Percentiles rank a stretch among this genome's conserved stretches.
Evolutionary conservation across 2,113 vertebrate genomes (phyloP).

Genomic region (Phyllostomus discolor): DNA sequence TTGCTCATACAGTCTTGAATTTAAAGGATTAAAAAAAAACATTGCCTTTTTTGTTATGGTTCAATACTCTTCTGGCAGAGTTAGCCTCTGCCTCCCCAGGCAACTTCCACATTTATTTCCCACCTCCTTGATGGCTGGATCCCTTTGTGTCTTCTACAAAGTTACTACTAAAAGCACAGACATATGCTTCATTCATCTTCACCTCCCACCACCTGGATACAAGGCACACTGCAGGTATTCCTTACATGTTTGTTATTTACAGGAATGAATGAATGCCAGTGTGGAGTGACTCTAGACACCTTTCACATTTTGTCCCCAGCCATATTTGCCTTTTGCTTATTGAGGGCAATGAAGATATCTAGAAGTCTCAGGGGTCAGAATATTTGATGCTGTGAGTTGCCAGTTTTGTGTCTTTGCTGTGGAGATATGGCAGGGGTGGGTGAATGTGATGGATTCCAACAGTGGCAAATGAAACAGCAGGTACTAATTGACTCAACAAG

Average conservation of each 20-base stretch:
- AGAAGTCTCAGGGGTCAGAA: background rate
- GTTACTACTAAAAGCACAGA: background rate
- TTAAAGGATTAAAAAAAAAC: background rate
- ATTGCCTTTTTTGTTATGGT: background rate
- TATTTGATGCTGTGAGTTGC: background rate
- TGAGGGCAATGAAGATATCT: background rate
- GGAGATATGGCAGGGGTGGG: no score
- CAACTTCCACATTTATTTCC: background rate
- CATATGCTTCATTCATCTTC: background rate
- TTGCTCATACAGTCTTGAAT: constrained; percentile 36
- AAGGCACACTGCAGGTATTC: background rate
- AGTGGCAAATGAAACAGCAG: background rate
- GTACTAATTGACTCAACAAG: background rate
- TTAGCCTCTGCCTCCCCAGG: background rate
- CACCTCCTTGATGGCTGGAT: background rate
- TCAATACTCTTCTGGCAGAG: background rate
- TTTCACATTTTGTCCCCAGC: background rate
- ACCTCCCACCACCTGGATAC: background rate
- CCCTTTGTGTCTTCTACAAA: background rate
- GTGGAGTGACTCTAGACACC: background rate
- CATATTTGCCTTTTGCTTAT: background rate
- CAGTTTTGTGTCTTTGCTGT: background rate
- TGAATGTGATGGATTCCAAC: background rate
- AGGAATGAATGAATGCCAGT: background rate
- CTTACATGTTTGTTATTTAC: background rate